Conservation (phyloP, 1,140 invertebrate species). For the Hetaerina americana region DNA sequence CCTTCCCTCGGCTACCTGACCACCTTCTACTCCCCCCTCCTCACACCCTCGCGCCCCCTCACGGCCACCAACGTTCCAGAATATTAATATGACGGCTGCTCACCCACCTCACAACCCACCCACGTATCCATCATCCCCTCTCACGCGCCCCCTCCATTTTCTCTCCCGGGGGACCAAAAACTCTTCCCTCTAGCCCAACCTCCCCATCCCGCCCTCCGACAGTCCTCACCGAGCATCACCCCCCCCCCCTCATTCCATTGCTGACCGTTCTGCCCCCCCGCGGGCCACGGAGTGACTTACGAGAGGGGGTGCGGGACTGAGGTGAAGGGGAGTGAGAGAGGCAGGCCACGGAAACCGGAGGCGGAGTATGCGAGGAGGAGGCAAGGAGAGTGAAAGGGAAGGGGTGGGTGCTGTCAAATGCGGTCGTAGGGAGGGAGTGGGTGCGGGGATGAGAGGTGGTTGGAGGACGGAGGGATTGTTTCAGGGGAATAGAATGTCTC, state of each 20-base stretch:
- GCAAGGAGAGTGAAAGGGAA: neutral
- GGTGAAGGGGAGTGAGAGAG: neutral
- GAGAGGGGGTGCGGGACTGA: neutral
- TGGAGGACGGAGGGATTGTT: too few species aligned
- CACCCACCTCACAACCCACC: slow-evolving; percentile 3
- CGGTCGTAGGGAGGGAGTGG: neutral
- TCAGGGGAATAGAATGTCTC: neutral
- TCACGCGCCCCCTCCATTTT: neutral
- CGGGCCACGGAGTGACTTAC: neutral
- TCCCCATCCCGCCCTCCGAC: too few species aligned
- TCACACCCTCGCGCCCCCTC: neutral
- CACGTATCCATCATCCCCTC: neutral
- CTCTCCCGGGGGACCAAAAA: neutral
- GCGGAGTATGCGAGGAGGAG: neutral
- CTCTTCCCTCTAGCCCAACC: neutral
- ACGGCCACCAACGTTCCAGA: slow-evolving; percentile 3
- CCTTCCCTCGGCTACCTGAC: neutral
- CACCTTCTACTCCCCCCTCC: neutral
- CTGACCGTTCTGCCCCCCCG: neutral
- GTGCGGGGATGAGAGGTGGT: too few species aligned
- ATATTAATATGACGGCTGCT: slow-evolving; percentile 8
- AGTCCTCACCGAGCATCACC: too few species aligned
- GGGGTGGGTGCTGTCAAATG: neutral
- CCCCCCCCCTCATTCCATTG: too few species aligned
- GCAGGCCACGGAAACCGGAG: too few species aligned